A percentile compares a stretch with the other conserved stretches of the same genome.
Conservation (phyloP, 1,140 invertebrate species). For the Drosophila guanche region DNA sequence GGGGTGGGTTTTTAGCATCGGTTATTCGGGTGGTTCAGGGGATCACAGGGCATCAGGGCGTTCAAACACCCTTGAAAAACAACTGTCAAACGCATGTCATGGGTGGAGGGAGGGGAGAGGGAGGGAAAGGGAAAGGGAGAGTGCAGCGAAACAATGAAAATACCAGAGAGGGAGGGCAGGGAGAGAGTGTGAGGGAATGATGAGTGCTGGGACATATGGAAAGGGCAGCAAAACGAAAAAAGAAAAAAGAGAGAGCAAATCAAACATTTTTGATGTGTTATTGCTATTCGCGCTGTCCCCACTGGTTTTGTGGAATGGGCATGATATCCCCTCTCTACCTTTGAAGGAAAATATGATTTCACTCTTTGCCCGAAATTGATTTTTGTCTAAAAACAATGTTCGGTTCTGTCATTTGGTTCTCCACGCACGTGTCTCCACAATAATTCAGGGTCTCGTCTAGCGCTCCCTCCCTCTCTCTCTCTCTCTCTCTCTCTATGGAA, state of each 20-base stretch:
- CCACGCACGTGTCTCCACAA: conserved; percentile 68
- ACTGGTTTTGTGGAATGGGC: neutral
- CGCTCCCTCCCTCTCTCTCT: no score
- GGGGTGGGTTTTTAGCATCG: conserved; percentile 28
- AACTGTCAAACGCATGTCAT: conserved; percentile 75
- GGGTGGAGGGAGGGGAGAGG: conserved; percentile 6
- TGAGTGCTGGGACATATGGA: conserved; percentile 12
- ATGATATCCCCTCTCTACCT: conserved; percentile 8
- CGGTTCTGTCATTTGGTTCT: conserved; percentile 47
- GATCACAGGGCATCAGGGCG: no score
- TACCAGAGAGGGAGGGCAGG: conserved; percentile 3
- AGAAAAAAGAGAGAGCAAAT: conserved; percentile 26
- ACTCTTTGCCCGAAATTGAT: conserved; percentile 14
- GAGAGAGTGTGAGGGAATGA: conserved; percentile 38
- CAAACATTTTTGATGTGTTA: conserved; percentile 41
- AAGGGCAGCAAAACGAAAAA: conserved; percentile 3
- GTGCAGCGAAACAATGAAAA: conserved; percentile 16
- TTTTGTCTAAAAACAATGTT: conserved; percentile 1
- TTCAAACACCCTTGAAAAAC: conserved; percentile 73
- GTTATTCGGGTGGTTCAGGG: conserved; percentile 25
- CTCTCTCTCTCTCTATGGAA: conserved; percentile 6
- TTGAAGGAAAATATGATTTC: conserved; percentile 10
- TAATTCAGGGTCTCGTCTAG: conserved; percentile 58
- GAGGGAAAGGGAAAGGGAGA: neutral
- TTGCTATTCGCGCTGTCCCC: conserved; percentile 44